Conservation (phyloP, 2,797 vertebrate genomes). For the Fundulus diaphanus region DNA sequence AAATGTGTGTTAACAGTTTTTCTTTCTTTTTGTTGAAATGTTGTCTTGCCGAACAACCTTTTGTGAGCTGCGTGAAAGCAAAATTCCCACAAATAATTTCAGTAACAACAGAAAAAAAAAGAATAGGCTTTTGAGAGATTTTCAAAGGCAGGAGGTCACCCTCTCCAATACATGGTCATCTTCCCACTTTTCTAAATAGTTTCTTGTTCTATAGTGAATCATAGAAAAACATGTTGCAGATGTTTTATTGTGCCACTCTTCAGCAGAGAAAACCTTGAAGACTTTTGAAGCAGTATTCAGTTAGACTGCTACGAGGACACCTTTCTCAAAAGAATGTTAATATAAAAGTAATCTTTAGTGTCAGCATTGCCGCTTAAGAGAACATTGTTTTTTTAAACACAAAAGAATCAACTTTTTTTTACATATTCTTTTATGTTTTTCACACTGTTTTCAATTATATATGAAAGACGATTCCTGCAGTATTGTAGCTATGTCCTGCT, state of each 20-base stretch:
- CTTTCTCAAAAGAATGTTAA: not conserved
- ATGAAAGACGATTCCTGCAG: not conserved
- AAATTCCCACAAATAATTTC: constrained; percentile 5
- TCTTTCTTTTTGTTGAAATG: not conserved
- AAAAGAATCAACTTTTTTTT: too few species aligned
- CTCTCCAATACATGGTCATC: constrained; percentile 10
- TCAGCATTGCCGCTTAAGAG: not conserved
- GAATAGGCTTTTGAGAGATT: constrained; percentile 16
- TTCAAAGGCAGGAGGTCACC: constrained; percentile 28
- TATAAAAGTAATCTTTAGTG: not conserved
- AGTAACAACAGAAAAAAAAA: not conserved
- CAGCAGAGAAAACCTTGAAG: constrained; percentile 21
- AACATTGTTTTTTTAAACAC: not conserved
- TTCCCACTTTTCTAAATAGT: constrained; percentile 12
- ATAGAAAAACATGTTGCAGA: constrained; percentile 9
- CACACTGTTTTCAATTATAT: not conserved
- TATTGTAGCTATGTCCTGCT: too few species aligned
- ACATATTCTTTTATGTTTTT: not conserved
- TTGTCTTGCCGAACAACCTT: not conserved
- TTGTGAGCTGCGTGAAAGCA: constrained; percentile 13
- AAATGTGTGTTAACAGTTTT: not conserved
- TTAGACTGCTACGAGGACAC: not conserved
- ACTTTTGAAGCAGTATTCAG: constrained; percentile 7
- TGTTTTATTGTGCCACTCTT: constrained; percentile 4
- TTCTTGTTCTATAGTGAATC: constrained; percentile 10